A percentile compares a stretch with the other conserved stretches of the same genome.
Conservation (phyloP, 2,888 invertebrate species). For the Ceraclea dissimilis region DNA sequence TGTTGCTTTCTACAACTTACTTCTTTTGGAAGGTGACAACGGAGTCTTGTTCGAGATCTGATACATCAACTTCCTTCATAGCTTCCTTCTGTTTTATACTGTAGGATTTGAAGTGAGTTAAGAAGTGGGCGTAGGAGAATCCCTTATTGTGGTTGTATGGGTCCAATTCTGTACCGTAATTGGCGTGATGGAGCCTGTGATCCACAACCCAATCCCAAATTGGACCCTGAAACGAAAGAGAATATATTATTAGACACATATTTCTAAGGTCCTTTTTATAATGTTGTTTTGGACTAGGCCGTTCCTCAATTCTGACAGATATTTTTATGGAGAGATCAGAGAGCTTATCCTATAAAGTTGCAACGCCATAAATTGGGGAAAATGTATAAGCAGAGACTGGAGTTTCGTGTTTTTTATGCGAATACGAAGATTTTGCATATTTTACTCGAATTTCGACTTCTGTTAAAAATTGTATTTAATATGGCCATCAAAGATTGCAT, state of each 20-base stretch:
- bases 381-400: too few species aligned
- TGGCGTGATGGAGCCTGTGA: conserved; percentile 76
- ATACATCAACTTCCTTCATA: conserved; percentile 64
- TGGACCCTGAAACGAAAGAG: conserved; percentile 53
- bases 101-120: conserved; percentile 59
- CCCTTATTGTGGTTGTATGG: conserved; percentile 74
- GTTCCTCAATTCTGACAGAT: too few species aligned
- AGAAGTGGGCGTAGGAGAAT: conserved; percentile 73
- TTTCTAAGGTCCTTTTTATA: not conserved
- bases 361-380: too few species aligned
- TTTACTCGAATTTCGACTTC: too few species aligned
- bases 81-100: conserved; percentile 58
- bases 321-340: too few species aligned
- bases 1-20: too few species aligned
- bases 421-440: too few species aligned
- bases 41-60: conserved; percentile 68
- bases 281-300: too few species aligned
- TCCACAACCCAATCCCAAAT: conserved; percentile 78
- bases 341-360: too few species aligned
- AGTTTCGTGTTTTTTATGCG: too few species aligned
- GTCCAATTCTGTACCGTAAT: conserved; percentile 69
- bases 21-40: conserved; percentile 76
- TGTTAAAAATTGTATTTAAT: too few species aligned
- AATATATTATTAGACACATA: not conserved
- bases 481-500: too few species aligned